A percentile compares a stretch with the other conserved stretches of the same genome.
phyloP scores from a whole-genome alignment of 2,113 vertebrate genomes.

The Fregata magnificens region DNA sequence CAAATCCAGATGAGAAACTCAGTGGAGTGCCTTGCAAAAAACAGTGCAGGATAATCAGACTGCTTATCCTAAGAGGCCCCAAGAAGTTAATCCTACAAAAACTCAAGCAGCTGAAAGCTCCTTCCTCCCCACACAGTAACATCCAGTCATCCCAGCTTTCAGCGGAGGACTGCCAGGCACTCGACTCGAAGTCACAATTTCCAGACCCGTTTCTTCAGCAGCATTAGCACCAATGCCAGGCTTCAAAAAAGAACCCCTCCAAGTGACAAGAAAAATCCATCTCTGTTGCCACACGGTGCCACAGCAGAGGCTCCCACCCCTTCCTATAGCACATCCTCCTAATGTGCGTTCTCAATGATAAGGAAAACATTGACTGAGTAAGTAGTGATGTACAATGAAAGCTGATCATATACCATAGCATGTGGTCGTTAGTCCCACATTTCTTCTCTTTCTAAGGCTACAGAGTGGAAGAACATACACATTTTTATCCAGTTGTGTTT shows the following conservation, averaged over 20 bases:
- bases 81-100: neutral
- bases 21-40: neutral
- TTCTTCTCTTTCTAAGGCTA: neutral
- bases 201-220: neutral
- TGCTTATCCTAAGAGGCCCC: neutral
- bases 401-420: neutral
- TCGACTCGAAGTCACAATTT: neutral
- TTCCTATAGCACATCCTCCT: neutral
- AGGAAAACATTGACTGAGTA: neutral
- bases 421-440: neutral
- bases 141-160: neutral
- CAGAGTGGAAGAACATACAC: neutral
- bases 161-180: neutral
- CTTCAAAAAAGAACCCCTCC: neutral
- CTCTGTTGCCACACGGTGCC: neutral
- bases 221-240: neutral
- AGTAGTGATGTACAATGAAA: neutral
- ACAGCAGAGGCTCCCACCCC: neutral
- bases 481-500: slow-evolving; percentile 1
- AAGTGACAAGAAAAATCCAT: neutral
- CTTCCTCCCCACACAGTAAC: neutral
- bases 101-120: neutral
- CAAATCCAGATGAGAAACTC: neutral
- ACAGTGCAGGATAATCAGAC: neutral
- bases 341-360: neutral